Conservation (phyloP, 2,113 vertebrate species). For the Ahaetulla prasina region DNA sequence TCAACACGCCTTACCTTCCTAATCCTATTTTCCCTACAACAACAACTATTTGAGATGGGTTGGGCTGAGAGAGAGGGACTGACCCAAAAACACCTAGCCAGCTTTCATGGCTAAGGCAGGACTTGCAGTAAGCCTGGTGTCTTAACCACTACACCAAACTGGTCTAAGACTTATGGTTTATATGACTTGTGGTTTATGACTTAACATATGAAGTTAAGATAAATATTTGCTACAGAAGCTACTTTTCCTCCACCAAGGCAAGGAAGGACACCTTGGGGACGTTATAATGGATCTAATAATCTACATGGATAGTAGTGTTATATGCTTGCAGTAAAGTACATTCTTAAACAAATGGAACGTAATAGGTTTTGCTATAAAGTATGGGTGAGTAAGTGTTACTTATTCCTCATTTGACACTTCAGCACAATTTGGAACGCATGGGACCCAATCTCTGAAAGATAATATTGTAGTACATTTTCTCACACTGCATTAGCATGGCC, state of each 20-base stretch:
- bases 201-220: background rate
- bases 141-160: background rate
- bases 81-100: background rate
- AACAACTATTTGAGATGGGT: background rate
- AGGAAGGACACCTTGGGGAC: background rate
- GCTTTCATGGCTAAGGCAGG: background rate
- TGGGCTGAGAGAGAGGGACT: background rate
- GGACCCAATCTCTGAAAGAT: background rate
- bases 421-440: background rate
- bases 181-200: background rate
- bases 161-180: background rate
- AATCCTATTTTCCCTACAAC: background rate
- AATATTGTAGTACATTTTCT: background rate
- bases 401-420: background rate
- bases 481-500: background rate
- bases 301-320: background rate
- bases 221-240: background rate
- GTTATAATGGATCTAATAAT: background rate
- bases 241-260: background rate
- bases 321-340: background rate
- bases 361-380: background rate
- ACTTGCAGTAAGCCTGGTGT: background rate
- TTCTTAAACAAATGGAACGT: background rate
- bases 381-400: background rate
- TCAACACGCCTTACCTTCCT: background rate